Evolutionary conservation across 2,888 invertebrate genomes (phyloP).

Genomic region (Carcina quercana): DNA sequence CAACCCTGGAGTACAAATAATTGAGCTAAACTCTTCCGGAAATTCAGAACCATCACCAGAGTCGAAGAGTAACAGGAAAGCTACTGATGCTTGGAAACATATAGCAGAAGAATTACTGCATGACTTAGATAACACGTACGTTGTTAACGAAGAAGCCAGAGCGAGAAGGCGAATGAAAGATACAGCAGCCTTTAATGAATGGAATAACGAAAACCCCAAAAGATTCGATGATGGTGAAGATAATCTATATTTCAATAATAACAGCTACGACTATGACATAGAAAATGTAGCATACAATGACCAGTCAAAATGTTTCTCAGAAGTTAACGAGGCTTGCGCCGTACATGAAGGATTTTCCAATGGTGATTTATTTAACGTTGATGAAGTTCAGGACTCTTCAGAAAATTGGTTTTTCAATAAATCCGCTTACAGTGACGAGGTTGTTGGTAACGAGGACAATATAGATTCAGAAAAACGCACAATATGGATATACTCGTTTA

Average conservation of each 20-base stretch:
- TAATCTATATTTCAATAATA: slow-evolving; percentile 7
- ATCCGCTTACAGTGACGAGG: no score
- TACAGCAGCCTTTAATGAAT: no score
- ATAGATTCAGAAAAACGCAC: slow-evolving; percentile 33
- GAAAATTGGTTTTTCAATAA: no score
- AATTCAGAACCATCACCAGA: slow-evolving; percentile 23
- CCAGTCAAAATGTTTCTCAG: slow-evolving; percentile 37
- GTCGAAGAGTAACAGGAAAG: slow-evolving; percentile 18
- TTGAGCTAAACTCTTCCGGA: slow-evolving; percentile 42
- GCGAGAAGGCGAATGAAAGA: slow-evolving; percentile 27
- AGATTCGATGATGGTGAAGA: slow-evolving; percentile 7
- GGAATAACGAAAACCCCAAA: slow-evolving; percentile 4
- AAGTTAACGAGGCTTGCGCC: slow-evolving; percentile 32
- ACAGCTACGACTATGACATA: slow-evolving; percentile 10
- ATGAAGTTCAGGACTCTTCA: slow-evolving; percentile 13
- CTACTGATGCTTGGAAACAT: slow-evolving; percentile 30
- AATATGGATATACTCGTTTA: slow-evolving; percentile 54
- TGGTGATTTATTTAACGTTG: slow-evolving; percentile 11
- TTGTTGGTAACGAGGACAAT: slow-evolving; percentile 25
- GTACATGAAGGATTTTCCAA: slow-evolving; percentile 35
- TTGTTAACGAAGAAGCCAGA: slow-evolving; percentile 31
- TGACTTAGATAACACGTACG: slow-evolving; percentile 22
- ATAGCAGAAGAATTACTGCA: slow-evolving; percentile 20
- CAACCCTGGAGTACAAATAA: slow-evolving; percentile 36
- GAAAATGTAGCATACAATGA: slow-evolving; percentile 21